phyloP scores from a whole-genome alignment of 1,140 invertebrate genomes.

The Vanessa tameamea region DNA sequence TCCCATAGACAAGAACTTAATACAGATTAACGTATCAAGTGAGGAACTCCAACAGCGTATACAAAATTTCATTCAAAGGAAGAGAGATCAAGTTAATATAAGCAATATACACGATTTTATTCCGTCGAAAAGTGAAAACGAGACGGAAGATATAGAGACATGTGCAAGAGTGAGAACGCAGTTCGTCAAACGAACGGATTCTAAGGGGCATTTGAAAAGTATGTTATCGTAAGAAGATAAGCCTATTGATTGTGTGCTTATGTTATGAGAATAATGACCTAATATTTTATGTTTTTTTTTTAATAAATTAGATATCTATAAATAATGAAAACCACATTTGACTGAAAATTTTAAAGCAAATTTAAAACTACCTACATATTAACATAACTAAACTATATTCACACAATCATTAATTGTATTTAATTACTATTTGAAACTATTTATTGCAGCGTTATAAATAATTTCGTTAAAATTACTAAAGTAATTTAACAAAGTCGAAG shows the following conservation, averaged over 20 bases:
- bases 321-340: no score
- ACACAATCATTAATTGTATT: no score
- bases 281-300: no score
- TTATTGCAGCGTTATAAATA: no score
- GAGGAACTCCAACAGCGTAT: conserved; percentile 83
- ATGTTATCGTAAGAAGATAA: conserved; percentile 40
- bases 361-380: no score
- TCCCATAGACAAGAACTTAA: conserved; percentile 67
- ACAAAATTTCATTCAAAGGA: conserved; percentile 84
- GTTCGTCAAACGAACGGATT: conserved; percentile 82
- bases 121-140: conserved; percentile 46
- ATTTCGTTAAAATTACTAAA: no score
- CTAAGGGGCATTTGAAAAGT: conserved; percentile 88
- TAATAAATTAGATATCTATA: no score
- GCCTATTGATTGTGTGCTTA: background rate
- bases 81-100: conserved; percentile 84
- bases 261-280: no score
- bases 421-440: no score
- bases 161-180: conserved; percentile 86
- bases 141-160: conserved; percentile 74
- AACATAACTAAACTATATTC: no score
- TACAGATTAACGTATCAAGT: conserved; percentile 83
- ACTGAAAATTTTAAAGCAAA: no score
- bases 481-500: no score
- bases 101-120: conserved; percentile 84